Percentiles rank a stretch among this genome's conserved stretches.
These are phyloP conservation scores for Caracal caracal DNA, from an alignment of 2,113 vertebrate species.

Conservation along the genomic window DNA sequence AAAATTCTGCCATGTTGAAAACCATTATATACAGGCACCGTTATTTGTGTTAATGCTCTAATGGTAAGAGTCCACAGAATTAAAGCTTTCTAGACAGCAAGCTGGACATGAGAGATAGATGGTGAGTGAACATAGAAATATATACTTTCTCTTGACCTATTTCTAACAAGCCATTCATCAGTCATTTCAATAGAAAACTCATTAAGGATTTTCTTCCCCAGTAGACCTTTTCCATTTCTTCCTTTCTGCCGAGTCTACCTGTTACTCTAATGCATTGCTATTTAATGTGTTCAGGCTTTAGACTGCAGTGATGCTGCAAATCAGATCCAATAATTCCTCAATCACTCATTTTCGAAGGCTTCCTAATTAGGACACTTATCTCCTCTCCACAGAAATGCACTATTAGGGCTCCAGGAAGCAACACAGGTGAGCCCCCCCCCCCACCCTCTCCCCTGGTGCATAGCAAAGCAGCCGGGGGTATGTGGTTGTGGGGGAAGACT, in stretches of 20 bases:
- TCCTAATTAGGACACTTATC: constrained; percentile 56
- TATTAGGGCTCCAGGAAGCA: neutral
- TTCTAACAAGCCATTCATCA: constrained; percentile 51
- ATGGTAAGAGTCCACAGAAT: neutral
- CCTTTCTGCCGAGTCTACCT: neutral
- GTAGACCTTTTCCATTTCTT: neutral
- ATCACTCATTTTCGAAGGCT: neutral
- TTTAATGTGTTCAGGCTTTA: neutral
- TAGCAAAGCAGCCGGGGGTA: rapidly evolving
- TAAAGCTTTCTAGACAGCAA: constrained; percentile 35
- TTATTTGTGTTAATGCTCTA: neutral
- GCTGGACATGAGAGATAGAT: neutral
- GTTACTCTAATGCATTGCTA: neutral
- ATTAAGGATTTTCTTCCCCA: constrained; percentile 38
- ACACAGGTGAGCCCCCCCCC: neutral
- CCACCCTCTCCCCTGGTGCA: neutral
- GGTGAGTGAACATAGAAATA: constrained; percentile 26
- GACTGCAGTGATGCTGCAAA: neutral
- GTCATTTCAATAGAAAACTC: constrained; percentile 52
- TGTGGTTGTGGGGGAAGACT: neutral
- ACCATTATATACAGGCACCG: neutral
- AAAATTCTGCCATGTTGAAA: constrained; percentile 4
- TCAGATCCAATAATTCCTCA: constrained; percentile 2
- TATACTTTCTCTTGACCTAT: constrained; percentile 30
- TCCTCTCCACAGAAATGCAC: constrained; percentile 34